These are phyloP conservation scores for Drosophila ironensis DNA, from an alignment of 1,140 invertebrate genomes.

Conservation along the genomic window DNA sequence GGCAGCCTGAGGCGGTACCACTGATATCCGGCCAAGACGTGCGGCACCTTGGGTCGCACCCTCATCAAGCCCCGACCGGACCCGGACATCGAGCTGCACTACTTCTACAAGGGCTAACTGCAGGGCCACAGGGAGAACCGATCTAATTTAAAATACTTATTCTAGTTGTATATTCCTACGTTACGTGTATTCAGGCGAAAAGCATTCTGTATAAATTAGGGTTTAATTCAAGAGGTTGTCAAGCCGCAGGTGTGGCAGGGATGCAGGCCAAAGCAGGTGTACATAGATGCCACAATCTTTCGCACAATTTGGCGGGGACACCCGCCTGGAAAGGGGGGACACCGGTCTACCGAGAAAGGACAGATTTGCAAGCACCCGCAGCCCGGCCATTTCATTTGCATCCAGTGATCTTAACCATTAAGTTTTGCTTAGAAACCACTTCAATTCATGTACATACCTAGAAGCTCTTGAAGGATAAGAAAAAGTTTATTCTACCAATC, in stretches of 20 bases:
- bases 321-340: not conserved
- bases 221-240: conserved; percentile 52
- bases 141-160: conserved; percentile 37
- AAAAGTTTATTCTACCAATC: conserved; percentile 10
- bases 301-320: conserved; percentile 38
- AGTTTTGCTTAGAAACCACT: conserved; percentile 50
- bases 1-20: conserved; percentile 73
- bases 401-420: conserved; percentile 74
- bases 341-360: not conserved
- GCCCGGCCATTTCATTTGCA: conserved; percentile 50
- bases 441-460: conserved; percentile 61
- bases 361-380: not conserved
- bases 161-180: conserved; percentile 60
- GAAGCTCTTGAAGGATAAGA: conserved; percentile 14
- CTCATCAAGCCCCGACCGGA: conserved; percentile 37
- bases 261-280: not conserved
- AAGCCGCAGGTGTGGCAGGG: conserved; percentile 1
- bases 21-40: conserved; percentile 76
- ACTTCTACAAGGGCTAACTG: conserved; percentile 63
- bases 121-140: not conserved
- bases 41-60: conserved; percentile 61
- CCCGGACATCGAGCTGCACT: conserved; percentile 59
- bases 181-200: conserved; percentile 58
- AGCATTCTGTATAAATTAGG: conserved; percentile 70
- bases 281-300: conserved; percentile 30